Conservation (phyloP, 92 coral and sea anemone species). For the Zoanthus gigantus region DNA sequence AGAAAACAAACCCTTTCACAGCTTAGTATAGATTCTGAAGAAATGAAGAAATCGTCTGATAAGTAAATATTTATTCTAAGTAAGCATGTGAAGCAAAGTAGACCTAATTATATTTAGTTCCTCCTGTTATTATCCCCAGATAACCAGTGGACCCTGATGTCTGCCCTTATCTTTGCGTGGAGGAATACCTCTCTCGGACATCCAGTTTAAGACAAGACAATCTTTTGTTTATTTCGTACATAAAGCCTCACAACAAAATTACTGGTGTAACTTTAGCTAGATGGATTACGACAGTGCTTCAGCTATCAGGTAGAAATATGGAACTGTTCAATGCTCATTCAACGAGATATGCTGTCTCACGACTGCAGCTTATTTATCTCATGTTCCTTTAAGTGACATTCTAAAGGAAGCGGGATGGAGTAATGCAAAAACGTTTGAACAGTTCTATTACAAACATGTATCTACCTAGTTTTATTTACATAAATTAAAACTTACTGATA, state of each 20-base stretch:
- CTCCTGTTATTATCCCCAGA: too few relatives aligned
- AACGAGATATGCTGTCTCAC: conserved; percentile 71
- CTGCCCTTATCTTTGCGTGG: too few relatives aligned
- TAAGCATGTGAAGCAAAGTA: too few relatives aligned
- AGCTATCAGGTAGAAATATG: conserved; percentile 35
- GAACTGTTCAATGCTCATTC: conserved; percentile 67
- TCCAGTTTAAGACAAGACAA: too few relatives aligned
- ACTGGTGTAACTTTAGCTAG: conserved; percentile 37
- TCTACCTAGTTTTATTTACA: conserved; percentile 11
- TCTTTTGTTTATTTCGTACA: neutral
- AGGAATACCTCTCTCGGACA: too few relatives aligned
- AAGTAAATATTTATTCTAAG: too few relatives aligned
- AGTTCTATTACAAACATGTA: too few relatives aligned
- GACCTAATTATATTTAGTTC: too few relatives aligned
- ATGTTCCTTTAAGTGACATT: conserved; percentile 75
- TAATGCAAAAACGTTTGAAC: neutral
- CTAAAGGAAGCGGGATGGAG: conserved; percentile 83
- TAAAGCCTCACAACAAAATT: conserved; percentile 52
- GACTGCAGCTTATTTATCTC: conserved; percentile 65
- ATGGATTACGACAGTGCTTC: conserved; percentile 41
- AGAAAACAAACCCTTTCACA: too few relatives aligned
- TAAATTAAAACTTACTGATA: too few relatives aligned
- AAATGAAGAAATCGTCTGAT: too few relatives aligned
- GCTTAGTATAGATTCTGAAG: too few relatives aligned
- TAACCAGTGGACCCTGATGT: conserved; percentile 21